Base-by-base conservation (phyloP, 2,888 invertebrate genomes). In the Meliscaeva auricollis region DNA sequence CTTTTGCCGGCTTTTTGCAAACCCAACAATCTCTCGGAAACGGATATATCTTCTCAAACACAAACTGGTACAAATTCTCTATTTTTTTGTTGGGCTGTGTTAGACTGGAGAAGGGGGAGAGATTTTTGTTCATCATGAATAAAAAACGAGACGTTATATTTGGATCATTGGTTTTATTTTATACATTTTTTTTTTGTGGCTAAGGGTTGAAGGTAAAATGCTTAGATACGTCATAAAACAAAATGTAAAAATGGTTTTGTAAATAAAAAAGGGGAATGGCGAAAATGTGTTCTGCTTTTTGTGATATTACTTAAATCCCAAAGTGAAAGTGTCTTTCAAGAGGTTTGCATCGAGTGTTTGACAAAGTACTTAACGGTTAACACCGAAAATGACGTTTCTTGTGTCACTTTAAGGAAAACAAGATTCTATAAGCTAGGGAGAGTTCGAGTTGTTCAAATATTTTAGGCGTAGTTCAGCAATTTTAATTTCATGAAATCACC, bases 81-180 rank as follows among this genome's bases (percentile, higher is more conserved):
- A 6, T 35, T 35, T 46, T 7, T 46, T n/a, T 52, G 22, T n/a
- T 26, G 26, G 38, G 13, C 3, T 1, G 9, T 9, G 3, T 26
- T 26, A 3, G 26, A 26, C 4, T 26, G 20, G 38, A 6, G 17
- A 20, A 11, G 22, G 8, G 22, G 3, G 22, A 8, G 13, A n/a
- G 6, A 35, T 60, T 60, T 44, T 46, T 3, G 7, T 70, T 62
- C 44, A 44, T 64, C 70, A 73, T 79, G 64, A 73, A 66, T 73
- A 66, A 80, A 62, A 80, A 35, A 54, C 60, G 60, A 60, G 64
- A 41, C 7, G 52, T 60, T 80, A 66, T 74, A 74, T 74, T 68
- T 68, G 68, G 79, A 66, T 68, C 50, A 80, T 68, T 74, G 60
- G 50, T 38, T 64, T 46, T 64, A 46, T 44, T 75, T 62, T 56